These are phyloP conservation scores for Coracopsis vasa DNA, from an alignment of 2,113 vertebrate species.

Conservation along the genomic window DNA sequence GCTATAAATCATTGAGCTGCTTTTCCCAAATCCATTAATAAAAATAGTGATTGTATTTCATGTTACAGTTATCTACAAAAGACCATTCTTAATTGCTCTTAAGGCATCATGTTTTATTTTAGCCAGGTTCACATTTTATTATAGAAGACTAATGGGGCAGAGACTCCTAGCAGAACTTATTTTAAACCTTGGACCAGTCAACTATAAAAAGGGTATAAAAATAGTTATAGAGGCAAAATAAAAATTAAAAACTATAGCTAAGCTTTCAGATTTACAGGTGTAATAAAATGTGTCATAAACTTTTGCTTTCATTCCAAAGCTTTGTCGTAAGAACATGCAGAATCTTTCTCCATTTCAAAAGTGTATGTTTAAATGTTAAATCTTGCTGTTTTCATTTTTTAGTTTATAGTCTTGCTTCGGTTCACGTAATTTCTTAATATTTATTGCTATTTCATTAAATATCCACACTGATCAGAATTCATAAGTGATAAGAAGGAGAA, in stretches of 20 bases:
- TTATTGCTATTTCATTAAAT: conserved; percentile 46
- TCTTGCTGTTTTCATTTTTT: background rate
- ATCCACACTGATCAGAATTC: conserved; percentile 31
- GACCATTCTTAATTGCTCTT: conserved; percentile 73
- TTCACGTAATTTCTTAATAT: background rate
- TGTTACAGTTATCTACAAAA: conserved; percentile 72
- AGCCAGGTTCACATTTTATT: conserved; percentile 74
- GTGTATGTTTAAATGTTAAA: background rate
- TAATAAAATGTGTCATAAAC: conserved; percentile 80
- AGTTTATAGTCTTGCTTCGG: background rate
- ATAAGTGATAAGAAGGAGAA: conserved; percentile 4
- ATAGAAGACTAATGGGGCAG: conserved; percentile 73
- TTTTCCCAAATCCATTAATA: conserved; percentile 75
- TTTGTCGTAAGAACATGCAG: conserved; percentile 66
- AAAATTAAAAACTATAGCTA: conserved; percentile 76
- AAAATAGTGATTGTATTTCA: conserved; percentile 72
- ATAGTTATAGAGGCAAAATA: conserved; percentile 73
- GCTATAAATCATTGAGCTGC: conserved; percentile 57
- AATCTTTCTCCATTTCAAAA: background rate
- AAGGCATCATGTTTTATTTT: conserved; percentile 74
- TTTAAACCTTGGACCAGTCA: conserved; percentile 72
- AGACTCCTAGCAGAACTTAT: conserved; percentile 71
- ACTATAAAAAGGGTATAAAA: conserved; percentile 74
- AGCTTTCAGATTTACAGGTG: conserved; percentile 74
- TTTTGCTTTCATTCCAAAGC: conserved; percentile 79